phyloP scores from a whole-genome alignment of 2,888 invertebrate genomes.

The Caenorhabditis sp. region DNA sequence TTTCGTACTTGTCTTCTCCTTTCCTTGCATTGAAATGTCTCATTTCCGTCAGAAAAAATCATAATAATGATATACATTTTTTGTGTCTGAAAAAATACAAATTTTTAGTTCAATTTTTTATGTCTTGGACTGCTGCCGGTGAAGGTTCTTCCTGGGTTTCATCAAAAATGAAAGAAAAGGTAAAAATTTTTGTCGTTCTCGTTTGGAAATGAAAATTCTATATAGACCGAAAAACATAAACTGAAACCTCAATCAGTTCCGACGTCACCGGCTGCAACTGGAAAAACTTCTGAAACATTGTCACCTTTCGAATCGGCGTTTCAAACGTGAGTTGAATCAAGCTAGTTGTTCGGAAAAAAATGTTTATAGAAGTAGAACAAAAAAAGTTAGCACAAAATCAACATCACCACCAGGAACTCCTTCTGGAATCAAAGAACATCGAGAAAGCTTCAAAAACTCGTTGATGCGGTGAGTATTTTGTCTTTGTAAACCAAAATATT shows the following conservation, averaged over 20 bases:
- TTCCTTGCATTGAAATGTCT: slow-evolving; percentile 1
- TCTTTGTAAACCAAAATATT: too few relatives aligned
- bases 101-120: slow-evolving; percentile 2
- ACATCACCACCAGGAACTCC: slow-evolving; percentile 51
- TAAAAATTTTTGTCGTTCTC: slow-evolving; percentile 2
- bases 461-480: slow-evolving; percentile 12
- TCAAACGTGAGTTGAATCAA: slow-evolving; percentile 22
- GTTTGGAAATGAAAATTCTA: slow-evolving; percentile 10
- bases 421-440: slow-evolving; percentile 38
- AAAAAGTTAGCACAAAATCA: slow-evolving; percentile 35
- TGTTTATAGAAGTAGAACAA: slow-evolving; percentile 23
- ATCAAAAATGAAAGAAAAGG: slow-evolving; percentile 45
- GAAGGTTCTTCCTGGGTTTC: slow-evolving; percentile 45
- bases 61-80: slow-evolving; percentile 2
- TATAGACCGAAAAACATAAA: slow-evolving; percentile 44
- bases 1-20: background rate
- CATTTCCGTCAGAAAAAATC: slow-evolving; percentile 2
- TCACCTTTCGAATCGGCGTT: slow-evolving; percentile 39
- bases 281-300: slow-evolving; percentile 21
- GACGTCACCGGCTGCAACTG: slow-evolving; percentile 52
- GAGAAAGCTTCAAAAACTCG: slow-evolving; percentile 47
- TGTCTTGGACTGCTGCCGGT: slow-evolving; percentile 47
- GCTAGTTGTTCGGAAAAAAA: slow-evolving; percentile 13
- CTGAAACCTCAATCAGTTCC: slow-evolving; percentile 52
- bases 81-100: background rate